phyloP scores from a whole-genome alignment of 2,113 vertebrate species.

The Platysternon megacephalum region DNA sequence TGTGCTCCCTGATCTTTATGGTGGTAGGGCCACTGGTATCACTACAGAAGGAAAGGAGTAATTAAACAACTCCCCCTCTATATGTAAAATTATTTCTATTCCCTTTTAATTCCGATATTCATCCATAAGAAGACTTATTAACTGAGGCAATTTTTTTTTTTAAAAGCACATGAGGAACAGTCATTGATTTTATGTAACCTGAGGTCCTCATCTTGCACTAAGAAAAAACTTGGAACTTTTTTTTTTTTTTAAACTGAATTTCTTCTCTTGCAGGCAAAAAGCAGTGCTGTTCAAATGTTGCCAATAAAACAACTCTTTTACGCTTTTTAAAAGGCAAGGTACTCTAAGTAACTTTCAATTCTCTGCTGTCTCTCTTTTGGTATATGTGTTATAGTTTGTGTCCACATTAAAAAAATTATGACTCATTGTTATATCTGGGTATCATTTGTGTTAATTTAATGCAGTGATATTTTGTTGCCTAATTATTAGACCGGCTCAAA shows the following conservation, averaged over 20 bases:
- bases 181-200: not conserved
- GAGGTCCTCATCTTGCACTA: not conserved
- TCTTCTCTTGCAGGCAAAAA: not conserved
- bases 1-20: not conserved
- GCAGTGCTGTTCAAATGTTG: not conserved
- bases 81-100: not conserved
- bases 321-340: not conserved
- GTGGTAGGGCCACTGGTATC: too few species aligned
- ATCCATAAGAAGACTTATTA: not conserved
- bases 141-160: not conserved
- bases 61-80: not conserved
- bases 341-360: not conserved
- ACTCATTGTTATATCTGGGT: not conserved
- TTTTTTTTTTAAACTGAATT: not conserved
- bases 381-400: not conserved
- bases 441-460: not conserved
- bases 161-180: accelerated
- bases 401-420: not conserved
- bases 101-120: not conserved
- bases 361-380: not conserved
- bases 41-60: not conserved
- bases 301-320: not conserved
- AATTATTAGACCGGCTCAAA: not conserved
- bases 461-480: not conserved
- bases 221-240: not conserved